Evolutionary conservation across 2,797 vertebrate genomes (phyloP).

Genomic region (Nyctibius grandis): DNA sequence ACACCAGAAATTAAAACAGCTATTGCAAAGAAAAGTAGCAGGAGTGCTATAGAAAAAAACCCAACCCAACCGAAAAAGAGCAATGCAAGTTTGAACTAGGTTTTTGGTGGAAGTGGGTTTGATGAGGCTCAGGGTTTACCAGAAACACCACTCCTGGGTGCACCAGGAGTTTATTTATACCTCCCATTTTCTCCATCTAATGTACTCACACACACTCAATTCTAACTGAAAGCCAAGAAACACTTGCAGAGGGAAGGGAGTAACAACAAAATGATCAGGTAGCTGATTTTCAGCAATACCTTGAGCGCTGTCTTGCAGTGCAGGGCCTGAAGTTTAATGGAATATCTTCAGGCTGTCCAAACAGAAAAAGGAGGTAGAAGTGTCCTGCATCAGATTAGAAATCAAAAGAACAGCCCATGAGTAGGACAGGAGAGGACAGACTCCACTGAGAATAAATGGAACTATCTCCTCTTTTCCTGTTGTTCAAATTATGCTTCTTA

Average conservation of each 20-base stretch:
- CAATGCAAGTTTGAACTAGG: neutral
- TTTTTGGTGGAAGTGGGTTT: neutral
- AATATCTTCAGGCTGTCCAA: neutral
- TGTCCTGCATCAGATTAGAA: neutral
- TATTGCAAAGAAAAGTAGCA: neutral
- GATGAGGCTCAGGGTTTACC: neutral
- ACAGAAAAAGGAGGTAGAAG: neutral
- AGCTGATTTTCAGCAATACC: neutral
- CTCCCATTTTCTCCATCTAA: neutral
- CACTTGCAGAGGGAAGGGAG: neutral
- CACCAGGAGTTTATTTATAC: neutral
- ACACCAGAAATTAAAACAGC: neutral
- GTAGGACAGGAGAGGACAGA: neutral
- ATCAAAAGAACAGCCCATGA: neutral
- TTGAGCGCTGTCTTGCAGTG: neutral
- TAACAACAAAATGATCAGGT: neutral
- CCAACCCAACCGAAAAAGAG: neutral
- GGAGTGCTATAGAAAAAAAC: neutral
- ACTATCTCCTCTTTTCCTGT: accelerated
- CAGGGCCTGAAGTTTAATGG: neutral
- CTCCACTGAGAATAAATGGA: neutral
- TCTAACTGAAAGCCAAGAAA: neutral
- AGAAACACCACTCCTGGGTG: neutral
- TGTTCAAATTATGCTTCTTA: neutral
- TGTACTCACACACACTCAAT: neutral